phyloP scores from a whole-genome alignment of 1,140 invertebrate genomes.

The Dysdera silvatica region DNA sequence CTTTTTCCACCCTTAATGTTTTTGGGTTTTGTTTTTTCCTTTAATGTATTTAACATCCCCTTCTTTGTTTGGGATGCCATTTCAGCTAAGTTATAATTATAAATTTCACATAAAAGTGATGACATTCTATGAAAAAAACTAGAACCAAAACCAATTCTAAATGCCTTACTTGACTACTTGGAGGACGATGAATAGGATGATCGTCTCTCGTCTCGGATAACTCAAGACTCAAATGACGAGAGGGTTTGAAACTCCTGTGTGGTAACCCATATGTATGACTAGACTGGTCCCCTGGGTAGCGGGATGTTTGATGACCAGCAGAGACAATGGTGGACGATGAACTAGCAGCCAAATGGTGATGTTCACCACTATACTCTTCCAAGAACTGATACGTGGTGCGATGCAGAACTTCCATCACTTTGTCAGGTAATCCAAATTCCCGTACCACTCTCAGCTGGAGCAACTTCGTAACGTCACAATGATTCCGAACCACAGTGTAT shows the following conservation, averaged over 20 bases:
- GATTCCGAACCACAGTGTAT: slow-evolving; percentile 62
- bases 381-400: slow-evolving; percentile 21
- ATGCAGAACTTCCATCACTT: slow-evolving; percentile 74
- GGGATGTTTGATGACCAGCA: slow-evolving; percentile 4
- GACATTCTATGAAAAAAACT: not conserved
- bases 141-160: not conserved
- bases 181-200: slow-evolving; percentile 7
- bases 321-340: too few relatives aligned
- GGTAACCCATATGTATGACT: slow-evolving; percentile 23
- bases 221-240: slow-evolving; percentile 23
- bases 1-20: too few relatives aligned
- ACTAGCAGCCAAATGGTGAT: slow-evolving; percentile 2
- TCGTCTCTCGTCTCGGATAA: slow-evolving; percentile 20
- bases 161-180: not conserved
- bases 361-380: slow-evolving; percentile 21
- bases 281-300: slow-evolving; percentile 24
- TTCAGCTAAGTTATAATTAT: too few relatives aligned
- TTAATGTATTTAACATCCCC: too few relatives aligned
- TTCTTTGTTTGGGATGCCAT: too few relatives aligned
- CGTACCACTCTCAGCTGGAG: slow-evolving; percentile 79
- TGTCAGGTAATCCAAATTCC: slow-evolving; percentile 87
- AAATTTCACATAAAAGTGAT: too few relatives aligned
- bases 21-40: too few relatives aligned
- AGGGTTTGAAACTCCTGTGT: slow-evolving; percentile 24
- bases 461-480: slow-evolving; percentile 64